Conservation (phyloP, 2,797 vertebrate species). For the Crocidura indochinensis region DNA sequence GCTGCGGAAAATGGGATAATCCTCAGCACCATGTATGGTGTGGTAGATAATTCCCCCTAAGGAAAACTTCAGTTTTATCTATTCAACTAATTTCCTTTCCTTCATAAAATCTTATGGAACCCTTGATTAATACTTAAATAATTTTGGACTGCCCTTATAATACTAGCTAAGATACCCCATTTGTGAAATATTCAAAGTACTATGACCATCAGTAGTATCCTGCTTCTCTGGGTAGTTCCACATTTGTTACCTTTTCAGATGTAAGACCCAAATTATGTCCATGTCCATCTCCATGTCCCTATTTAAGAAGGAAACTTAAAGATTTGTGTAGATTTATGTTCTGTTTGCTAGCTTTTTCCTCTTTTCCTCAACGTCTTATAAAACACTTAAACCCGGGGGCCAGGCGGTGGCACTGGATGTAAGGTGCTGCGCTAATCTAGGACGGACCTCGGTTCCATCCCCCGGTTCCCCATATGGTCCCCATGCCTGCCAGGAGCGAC, state of each 20-base stretch:
- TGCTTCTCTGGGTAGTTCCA: constrained; percentile 25
- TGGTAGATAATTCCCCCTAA: too few species aligned
- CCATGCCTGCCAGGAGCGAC: too few species aligned
- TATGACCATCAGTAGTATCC: not conserved
- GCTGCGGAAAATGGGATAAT: too few species aligned
- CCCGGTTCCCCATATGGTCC: too few species aligned
- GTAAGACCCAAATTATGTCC: constrained; percentile 5
- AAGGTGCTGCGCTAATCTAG: too few species aligned
- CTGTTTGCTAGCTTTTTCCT: constrained; percentile 9
- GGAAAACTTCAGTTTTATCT: constrained; percentile 48
- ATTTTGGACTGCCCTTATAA: constrained; percentile 49
- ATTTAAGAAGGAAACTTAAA: not conserved
- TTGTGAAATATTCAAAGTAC: not conserved
- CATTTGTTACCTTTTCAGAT: constrained; percentile 35
- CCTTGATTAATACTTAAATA: constrained; percentile 51
- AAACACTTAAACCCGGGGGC: constrained; percentile 57
- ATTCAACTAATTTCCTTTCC: constrained; percentile 63
- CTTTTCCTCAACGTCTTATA: constrained; percentile 42
- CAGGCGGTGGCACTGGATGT: too few species aligned
- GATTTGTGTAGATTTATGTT: constrained; percentile 25
- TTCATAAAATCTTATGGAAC: constrained; percentile 59
- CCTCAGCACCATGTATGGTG: too few species aligned
- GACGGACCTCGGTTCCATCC: too few species aligned
- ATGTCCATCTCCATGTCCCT: too few species aligned
- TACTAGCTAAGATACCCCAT: constrained; percentile 10